A percentile compares a stretch with the other conserved stretches of the same genome.
Evolutionary conservation across 2,888 invertebrate species (phyloP).

Genomic region (Melinopterus prodromus): DNA sequence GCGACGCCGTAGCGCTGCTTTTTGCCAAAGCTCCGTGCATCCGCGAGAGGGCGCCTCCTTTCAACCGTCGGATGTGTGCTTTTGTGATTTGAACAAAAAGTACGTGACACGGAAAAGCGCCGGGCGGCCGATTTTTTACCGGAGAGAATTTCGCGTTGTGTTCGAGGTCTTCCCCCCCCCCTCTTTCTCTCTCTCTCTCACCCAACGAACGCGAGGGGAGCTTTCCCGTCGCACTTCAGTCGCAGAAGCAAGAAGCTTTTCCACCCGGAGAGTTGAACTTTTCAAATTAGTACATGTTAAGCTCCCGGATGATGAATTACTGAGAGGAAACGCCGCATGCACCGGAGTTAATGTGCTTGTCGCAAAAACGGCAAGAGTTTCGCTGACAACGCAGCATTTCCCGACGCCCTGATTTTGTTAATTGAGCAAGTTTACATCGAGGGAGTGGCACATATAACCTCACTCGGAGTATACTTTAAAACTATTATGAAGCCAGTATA

Average conservation of each 20-base stretch:
- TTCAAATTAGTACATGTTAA: neutral
- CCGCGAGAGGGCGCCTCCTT: constrained; percentile 47
- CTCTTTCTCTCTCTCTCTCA: neutral
- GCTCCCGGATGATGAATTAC: neutral
- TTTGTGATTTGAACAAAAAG: constrained; percentile 54
- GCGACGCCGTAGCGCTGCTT: constrained; percentile 48
- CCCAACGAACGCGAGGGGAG: neutral
- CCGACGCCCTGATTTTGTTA: neutral
- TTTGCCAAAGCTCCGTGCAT: constrained; percentile 29
- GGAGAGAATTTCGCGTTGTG: neutral
- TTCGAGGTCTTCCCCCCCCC: neutral
- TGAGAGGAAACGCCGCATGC: neutral
- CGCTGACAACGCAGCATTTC: neutral
- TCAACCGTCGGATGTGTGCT: constrained; percentile 54
- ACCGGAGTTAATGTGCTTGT: neutral
- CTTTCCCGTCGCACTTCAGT: neutral
- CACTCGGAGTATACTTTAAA: too few relatives aligned
- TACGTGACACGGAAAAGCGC: constrained; percentile 54
- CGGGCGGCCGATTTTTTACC: constrained; percentile 28
- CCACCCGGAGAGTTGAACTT: constrained; percentile 15
- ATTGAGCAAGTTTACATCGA: neutral
- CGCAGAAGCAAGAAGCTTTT: neutral
- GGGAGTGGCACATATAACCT: too few relatives aligned
- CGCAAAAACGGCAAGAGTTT: neutral
- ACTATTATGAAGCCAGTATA: too few relatives aligned